Evolutionary conservation across 1,140 invertebrate genomes (phyloP), one percentile per base, ranked within the genome.

Genomic region (Ceratoteleas bidentatus): DNA sequence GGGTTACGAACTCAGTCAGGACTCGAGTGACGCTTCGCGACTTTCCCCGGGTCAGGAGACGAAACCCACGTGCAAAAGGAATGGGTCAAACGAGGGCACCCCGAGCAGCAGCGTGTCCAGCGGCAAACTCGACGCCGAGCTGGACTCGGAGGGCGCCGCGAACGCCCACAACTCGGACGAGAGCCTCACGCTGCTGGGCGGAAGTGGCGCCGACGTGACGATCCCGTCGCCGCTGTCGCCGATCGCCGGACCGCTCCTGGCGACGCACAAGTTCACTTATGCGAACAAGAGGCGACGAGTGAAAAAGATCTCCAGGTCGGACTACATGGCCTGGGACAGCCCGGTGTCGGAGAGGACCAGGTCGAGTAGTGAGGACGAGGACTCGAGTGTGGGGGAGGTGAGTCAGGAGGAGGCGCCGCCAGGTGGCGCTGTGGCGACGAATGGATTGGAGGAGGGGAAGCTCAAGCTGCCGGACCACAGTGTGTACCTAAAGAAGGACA

Each of bases 191-290:
- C 24, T 92, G 0, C 62, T 91, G 0, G 84, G 87, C n/a, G 78
- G 85, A 13, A 89, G 86, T 47, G 87, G 86, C 3, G 87, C 88
- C 3, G 89, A 90, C 3, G 88, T 90, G 0, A 90, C 90, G 0
- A 90, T 91, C 75, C 85, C 88, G 0, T 92, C 90, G 9, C 89
- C 91, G 0, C 78, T 91, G 0, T 91, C 90, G 13, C 90, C 90
- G 0, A 86, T 91, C n/a, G 88, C 89, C 10, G 90, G 90, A 0
- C 88, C 91, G 8, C 73, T 92, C 2, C 61, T 91, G 0, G 87
- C 89, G n/a, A 89, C 88, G 74, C 88, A 91, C 85, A 91, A 90
- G 43, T 91, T 88, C 53, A 91, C 90, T 0, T 92, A 92, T 49
- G 49, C 88, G 1, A 92, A 92, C 52, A 91, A 91, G 33, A 91